These are phyloP conservation scores for Epicampocera succincta DNA, from an alignment of 2,888 invertebrate genomes.

Conservation along the genomic window DNA sequence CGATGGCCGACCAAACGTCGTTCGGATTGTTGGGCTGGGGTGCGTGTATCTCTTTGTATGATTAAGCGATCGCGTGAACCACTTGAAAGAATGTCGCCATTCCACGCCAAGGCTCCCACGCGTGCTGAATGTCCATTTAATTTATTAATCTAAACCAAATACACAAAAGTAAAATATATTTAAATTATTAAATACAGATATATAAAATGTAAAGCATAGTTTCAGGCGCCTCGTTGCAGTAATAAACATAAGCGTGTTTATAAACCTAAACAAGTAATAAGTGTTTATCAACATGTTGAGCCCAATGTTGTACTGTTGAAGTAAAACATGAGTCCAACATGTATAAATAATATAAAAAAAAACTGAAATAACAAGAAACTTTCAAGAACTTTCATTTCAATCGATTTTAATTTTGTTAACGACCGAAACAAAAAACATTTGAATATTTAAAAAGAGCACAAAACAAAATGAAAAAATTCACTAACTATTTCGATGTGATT, in stretches of 20 bases:
- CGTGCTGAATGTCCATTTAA: conserved; percentile 95
- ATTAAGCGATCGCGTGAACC: conserved; percentile 97
- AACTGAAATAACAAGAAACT: too few relatives aligned
- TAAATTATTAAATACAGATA: too few relatives aligned
- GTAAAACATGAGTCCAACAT: too few relatives aligned
- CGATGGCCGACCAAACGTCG: conserved; percentile 94
- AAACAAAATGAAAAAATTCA: too few relatives aligned
- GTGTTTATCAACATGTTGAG: conserved; percentile 5
- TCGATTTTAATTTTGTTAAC: too few relatives aligned
- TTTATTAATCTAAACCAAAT: conserved; percentile 87
- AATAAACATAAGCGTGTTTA: not conserved
- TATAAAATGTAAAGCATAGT: conserved; percentile 43
- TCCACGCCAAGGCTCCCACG: conserved; percentile 97
- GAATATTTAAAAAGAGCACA: too few relatives aligned
- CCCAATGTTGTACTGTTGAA: too few relatives aligned
- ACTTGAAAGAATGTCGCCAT: conserved; percentile 97
- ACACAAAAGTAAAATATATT: too few relatives aligned
- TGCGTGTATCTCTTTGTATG: conserved; percentile 95
- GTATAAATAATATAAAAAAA: too few relatives aligned
- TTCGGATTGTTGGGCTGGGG: conserved; percentile 89
- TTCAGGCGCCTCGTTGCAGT: conserved; percentile 17
- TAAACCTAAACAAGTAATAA: not conserved
- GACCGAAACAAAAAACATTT: too few relatives aligned
- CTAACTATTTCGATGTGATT: too few relatives aligned
- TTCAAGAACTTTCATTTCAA: too few relatives aligned